Conservation (phyloP, 2,797 vertebrate species). For the Pseudopleuronectes americanus region DNA sequence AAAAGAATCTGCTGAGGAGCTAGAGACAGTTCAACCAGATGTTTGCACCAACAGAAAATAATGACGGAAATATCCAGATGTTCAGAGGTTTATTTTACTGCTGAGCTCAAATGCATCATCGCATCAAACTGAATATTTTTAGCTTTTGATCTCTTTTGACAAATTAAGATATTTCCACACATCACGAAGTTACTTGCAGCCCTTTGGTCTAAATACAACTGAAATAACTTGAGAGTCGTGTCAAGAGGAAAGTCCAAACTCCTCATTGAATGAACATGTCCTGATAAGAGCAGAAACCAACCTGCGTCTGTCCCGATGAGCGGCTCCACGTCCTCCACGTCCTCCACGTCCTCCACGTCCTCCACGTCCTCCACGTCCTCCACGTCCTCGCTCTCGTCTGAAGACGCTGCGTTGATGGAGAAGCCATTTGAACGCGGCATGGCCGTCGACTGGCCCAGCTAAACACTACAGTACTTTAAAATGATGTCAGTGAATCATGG, state of each 20-base stretch:
- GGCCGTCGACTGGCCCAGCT: constrained; percentile 1
- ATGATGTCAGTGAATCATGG: constrained; percentile 58
- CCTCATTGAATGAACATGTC: background rate
- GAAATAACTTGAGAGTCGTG: background rate
- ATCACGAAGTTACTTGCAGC: too few species aligned
- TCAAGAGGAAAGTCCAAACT: background rate
- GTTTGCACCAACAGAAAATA: too few species aligned
- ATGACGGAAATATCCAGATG: too few species aligned
- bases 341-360: constrained; percentile 54
- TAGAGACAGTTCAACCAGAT: too few species aligned
- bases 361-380: constrained; percentile 60
- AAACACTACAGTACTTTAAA: background rate
- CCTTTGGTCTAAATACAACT: too few species aligned
- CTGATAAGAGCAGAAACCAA: constrained; percentile 27
- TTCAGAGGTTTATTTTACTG: too few species aligned
- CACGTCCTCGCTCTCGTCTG: constrained; percentile 50
- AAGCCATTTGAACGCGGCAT: constrained; percentile 69
- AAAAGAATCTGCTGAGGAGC: too few species aligned
- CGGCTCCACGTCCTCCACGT: constrained; percentile 55
- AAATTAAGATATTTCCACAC: too few species aligned
- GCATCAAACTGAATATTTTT: too few species aligned
- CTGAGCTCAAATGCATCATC: too few species aligned
- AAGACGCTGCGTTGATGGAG: constrained; percentile 68
- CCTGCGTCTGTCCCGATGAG: constrained; percentile 68
- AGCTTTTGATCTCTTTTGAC: too few species aligned